These are phyloP conservation scores for Caloenas nicobarica DNA, from an alignment of 2,113 vertebrate species.

Conservation along the genomic window DNA sequence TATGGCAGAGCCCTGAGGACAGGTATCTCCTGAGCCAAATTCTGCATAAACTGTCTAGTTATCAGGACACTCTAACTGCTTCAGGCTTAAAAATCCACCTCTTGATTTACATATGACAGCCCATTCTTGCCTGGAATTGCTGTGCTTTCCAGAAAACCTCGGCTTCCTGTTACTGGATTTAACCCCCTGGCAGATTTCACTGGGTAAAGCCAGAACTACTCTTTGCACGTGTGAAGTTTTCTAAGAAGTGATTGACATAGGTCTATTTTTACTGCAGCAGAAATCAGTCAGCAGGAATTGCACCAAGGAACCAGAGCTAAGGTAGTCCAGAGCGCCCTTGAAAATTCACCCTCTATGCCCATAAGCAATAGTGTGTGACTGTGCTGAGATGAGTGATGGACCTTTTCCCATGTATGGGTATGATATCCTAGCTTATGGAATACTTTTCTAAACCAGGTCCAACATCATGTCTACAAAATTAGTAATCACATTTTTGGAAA, in stretches of 20 bases:
- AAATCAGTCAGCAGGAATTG: neutral
- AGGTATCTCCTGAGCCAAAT: neutral
- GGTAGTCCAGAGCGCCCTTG: neutral
- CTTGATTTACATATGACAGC: neutral
- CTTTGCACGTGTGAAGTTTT: neutral
- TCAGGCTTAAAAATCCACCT: neutral
- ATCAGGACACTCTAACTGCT: neutral
- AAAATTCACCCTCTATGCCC: neutral
- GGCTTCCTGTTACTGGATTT: neutral
- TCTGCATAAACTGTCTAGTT: neutral
- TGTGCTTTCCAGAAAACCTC: neutral
- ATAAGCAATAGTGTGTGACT: neutral
- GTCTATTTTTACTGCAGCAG: neutral
- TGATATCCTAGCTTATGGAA: neutral
- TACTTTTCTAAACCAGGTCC: neutral
- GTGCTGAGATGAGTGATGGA: neutral
- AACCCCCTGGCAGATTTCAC: neutral
- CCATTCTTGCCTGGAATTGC: neutral
- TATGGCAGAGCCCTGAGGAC: neutral
- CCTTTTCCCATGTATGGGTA: fast-evolving
- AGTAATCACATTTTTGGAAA: neutral
- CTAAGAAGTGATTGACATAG: neutral
- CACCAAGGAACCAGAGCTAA: neutral
- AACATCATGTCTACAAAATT: neutral
- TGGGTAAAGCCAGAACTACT: neutral